Evolutionary conservation across 2,113 vertebrate species (phyloP).

Genomic region (Pycnonotus jocosus): DNA sequence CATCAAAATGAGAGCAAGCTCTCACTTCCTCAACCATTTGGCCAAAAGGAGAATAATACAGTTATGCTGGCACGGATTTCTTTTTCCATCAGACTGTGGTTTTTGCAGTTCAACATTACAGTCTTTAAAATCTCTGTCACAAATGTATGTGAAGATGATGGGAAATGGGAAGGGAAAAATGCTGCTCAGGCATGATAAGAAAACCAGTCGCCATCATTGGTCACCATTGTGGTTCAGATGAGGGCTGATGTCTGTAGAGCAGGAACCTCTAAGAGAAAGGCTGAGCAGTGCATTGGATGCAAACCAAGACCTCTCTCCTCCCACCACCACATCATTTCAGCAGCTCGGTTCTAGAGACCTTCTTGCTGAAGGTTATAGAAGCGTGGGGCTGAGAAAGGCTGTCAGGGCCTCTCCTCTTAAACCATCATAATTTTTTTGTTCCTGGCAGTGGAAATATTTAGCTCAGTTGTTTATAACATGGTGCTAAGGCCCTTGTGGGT

Average conservation of each 20-base stretch:
- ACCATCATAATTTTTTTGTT: not conserved
- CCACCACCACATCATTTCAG: not conserved
- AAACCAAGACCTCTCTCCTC: not conserved
- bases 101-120: not conserved
- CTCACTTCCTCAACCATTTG: not conserved
- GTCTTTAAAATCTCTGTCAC: not conserved
- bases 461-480: not conserved
- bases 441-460: not conserved
- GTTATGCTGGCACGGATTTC: not conserved
- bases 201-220: not conserved
- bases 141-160: not conserved
- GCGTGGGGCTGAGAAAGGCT: not conserved
- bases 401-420: not conserved
- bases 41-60: not conserved
- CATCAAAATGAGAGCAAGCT: not conserved
- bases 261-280: not conserved
- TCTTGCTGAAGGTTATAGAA: not conserved
- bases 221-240: not conserved
- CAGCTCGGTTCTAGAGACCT: not conserved
- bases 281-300: not conserved
- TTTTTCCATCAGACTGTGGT: not conserved
- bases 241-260: not conserved
- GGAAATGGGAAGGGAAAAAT: not conserved
- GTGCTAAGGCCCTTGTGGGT: fast-evolving
- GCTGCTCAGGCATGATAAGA: not conserved